Percentiles rank a stretch among this genome's conserved stretches.
Evolutionary conservation across 2,113 vertebrate genomes (phyloP).

Genomic region (Leptocoma aspasia): DNA sequence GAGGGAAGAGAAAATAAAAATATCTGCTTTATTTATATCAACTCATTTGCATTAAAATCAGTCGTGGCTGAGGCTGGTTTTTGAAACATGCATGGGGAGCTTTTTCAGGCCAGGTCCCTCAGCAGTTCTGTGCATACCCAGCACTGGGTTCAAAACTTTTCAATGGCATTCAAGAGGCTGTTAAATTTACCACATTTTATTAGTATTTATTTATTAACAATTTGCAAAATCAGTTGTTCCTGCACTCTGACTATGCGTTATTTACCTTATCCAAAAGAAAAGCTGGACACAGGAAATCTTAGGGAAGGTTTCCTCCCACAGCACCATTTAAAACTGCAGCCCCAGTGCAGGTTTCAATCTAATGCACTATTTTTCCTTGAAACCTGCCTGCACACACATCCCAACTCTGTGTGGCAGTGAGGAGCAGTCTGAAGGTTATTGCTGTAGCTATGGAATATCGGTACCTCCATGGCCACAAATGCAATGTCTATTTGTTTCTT

Average conservation of each 20-base stretch:
- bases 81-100: constrained; percentile 36
- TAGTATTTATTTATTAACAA: background rate
- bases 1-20: background rate
- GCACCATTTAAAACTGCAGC: background rate
- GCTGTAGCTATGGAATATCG: background rate
- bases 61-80: constrained; percentile 18
- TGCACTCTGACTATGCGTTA: background rate
- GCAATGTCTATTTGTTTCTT: background rate
- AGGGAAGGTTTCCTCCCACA: background rate
- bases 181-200: background rate
- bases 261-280: background rate
- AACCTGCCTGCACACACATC: background rate
- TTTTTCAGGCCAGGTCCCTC: constrained; percentile 47
- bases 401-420: background rate
- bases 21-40: background rate
- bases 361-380: background rate
- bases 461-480: background rate
- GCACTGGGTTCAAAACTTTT: background rate
- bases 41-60: constrained; percentile 14
- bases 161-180: background rate
- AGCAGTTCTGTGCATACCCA: background rate
- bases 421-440: background rate
- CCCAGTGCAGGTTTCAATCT: background rate
- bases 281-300: background rate
- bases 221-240: background rate